These are phyloP conservation scores for Nerophis ophidion DNA, from an alignment of 2,113 vertebrate species.

Conservation along the genomic window DNA sequence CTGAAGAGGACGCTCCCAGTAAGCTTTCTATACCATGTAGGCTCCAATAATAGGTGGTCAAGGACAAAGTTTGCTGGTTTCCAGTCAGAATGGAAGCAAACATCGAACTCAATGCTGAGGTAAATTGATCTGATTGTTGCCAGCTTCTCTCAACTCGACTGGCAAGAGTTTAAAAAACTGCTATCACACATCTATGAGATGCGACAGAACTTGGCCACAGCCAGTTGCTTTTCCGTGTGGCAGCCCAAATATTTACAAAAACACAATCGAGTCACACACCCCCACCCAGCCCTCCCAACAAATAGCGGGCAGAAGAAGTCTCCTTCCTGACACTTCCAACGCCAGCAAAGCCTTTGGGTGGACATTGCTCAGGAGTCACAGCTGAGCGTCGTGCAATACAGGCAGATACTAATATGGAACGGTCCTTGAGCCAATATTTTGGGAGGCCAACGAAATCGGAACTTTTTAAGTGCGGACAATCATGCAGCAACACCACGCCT, in stretches of 20 bases:
- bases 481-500: slow-evolving; percentile 74
- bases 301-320: no score
- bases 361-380: slow-evolving; percentile 41
- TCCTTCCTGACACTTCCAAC: slow-evolving; percentile 20
- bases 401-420: slow-evolving; percentile 57
- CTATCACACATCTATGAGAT: slow-evolving; percentile 71
- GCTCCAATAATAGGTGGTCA: slow-evolving; percentile 59
- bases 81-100: slow-evolving; percentile 58
- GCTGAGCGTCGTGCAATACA: slow-evolving; percentile 53
- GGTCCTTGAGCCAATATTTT: slow-evolving; percentile 69
- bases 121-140: slow-evolving; percentile 69
- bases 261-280: no score
- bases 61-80: slow-evolving; percentile 66
- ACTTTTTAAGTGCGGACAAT: slow-evolving; percentile 66
- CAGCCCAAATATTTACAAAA: slow-evolving; percentile 56
- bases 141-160: slow-evolving; percentile 62
- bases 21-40: slow-evolving; percentile 52
- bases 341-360: slow-evolving; percentile 45
- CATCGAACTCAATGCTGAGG: slow-evolving; percentile 58
- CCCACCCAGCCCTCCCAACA: no score
- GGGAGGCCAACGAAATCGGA: slow-evolving; percentile 66
- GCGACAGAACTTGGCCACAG: slow-evolving; percentile 60
- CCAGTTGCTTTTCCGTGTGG: slow-evolving; percentile 59
- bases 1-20: slow-evolving; percentile 74
- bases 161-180: slow-evolving; percentile 68